Conservation (phyloP, 2,113 vertebrate species). For the Tachysurus vachellii region DNA sequence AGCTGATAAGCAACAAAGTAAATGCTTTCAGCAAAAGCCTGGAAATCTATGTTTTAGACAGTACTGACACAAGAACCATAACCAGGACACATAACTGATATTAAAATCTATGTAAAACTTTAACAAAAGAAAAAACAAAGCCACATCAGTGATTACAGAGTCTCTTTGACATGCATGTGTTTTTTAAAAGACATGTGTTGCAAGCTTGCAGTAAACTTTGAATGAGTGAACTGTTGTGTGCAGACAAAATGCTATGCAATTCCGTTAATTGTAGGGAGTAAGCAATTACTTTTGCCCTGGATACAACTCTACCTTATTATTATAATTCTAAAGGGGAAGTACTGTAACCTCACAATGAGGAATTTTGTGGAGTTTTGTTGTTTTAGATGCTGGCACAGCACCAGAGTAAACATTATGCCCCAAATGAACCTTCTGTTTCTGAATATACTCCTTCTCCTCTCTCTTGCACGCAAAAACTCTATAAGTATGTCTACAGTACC, state of each 20-base stretch:
- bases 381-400: background rate
- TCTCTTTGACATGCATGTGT: background rate
- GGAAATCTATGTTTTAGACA: background rate
- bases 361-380: constrained; percentile 10
- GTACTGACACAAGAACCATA: background rate
- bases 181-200: background rate
- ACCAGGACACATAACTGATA: background rate
- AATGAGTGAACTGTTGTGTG: background rate
- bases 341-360: constrained; percentile 18
- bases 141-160: background rate
- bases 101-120: background rate
- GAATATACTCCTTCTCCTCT: background rate
- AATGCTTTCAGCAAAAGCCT: background rate
- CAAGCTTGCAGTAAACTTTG: background rate
- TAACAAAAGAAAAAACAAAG: background rate
- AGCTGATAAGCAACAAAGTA: background rate
- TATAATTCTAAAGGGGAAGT: constrained; percentile 29
- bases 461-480: constrained; percentile 25
- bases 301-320: constrained; percentile 32
- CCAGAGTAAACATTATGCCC: constrained; percentile 10
- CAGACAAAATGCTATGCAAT: constrained; percentile 6
- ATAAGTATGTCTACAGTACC: constrained; percentile 15
- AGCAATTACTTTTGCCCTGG: constrained; percentile 27
- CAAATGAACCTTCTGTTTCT: background rate
- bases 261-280: constrained; percentile 34